Evolutionary conservation across 2,797 vertebrate genomes (phyloP).

Genomic region (Hephaestus fuliginosus): DNA sequence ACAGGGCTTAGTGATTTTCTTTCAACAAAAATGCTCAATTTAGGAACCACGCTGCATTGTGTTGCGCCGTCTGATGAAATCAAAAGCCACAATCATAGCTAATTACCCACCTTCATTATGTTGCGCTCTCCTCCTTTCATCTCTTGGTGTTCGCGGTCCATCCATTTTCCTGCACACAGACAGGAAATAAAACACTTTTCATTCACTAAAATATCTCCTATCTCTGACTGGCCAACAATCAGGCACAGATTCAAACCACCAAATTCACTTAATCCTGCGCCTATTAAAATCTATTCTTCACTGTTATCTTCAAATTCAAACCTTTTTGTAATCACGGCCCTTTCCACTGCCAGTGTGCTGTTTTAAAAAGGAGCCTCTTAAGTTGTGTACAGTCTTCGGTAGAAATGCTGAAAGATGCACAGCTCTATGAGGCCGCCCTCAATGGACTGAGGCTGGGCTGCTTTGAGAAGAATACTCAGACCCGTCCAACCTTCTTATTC

Average conservation of each 20-base stretch:
- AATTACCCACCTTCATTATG: slow-evolving; percentile 93
- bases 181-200: slow-evolving; percentile 66
- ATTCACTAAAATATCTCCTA: slow-evolving; percentile 53
- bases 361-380: slow-evolving; percentile 44
- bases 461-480: slow-evolving; percentile 50
- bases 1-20: slow-evolving; percentile 46
- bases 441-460: slow-evolving; percentile 29
- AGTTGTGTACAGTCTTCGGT: slow-evolving; percentile 34
- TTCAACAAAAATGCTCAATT: slow-evolving; percentile 45
- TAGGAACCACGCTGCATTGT: slow-evolving; percentile 49
- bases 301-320: slow-evolving; percentile 61
- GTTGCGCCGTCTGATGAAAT: slow-evolving; percentile 53
- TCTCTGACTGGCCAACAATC: slow-evolving; percentile 58
- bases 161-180: slow-evolving; percentile 90
- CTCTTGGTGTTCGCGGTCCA: slow-evolving; percentile 90
- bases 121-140: slow-evolving; percentile 93
- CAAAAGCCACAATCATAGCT: slow-evolving; percentile 62
- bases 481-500: slow-evolving; percentile 48
- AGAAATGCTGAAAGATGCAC: slow-evolving; percentile 24
- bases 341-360: neutral
- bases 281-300: slow-evolving; percentile 62
- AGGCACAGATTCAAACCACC: slow-evolving; percentile 58
- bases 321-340: slow-evolving; percentile 46
- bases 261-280: slow-evolving; percentile 62
- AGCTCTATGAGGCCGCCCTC: slow-evolving; percentile 33